Percentiles rank a stretch among this genome's conserved stretches.
Conservation (phyloP, 2,797 vertebrate genomes). For the Mormyrus proboscirostris region DNA sequence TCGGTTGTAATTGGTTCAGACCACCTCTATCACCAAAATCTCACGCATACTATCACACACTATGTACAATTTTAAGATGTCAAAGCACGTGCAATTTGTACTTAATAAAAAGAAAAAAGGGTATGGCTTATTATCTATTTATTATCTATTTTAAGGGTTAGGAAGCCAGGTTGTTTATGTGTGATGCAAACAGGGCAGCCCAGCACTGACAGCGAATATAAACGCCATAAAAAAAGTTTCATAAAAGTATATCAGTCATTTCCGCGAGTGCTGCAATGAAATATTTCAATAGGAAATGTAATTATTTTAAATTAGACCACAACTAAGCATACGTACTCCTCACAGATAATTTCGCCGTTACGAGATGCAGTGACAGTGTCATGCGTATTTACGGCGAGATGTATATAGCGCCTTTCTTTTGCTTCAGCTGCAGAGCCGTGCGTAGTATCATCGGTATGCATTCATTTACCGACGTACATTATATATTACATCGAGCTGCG, state of each 20-base stretch:
- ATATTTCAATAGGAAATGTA: background rate
- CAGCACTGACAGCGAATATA: background rate
- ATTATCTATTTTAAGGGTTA: background rate
- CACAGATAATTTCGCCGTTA: background rate
- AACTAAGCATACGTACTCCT: background rate
- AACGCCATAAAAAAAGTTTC: background rate
- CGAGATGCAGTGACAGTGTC: background rate
- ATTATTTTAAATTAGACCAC: background rate
- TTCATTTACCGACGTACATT: background rate
- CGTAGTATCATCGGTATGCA: background rate
- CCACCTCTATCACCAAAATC: background rate
- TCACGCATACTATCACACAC: background rate
- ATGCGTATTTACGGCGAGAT: background rate
- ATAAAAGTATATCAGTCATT: background rate
- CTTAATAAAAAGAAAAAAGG: background rate
- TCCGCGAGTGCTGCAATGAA: background rate
- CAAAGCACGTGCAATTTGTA: background rate
- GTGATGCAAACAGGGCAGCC: background rate
- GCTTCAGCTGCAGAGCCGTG: background rate
- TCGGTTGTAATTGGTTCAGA: background rate
- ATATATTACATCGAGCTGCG: background rate
- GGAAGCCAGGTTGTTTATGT: background rate
- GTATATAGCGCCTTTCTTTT: background rate
- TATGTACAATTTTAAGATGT: background rate
- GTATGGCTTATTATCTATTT: background rate